Evolutionary conservation across 2,797 vertebrate genomes (phyloP).

Genomic region (Cossypha dichroa): DNA sequence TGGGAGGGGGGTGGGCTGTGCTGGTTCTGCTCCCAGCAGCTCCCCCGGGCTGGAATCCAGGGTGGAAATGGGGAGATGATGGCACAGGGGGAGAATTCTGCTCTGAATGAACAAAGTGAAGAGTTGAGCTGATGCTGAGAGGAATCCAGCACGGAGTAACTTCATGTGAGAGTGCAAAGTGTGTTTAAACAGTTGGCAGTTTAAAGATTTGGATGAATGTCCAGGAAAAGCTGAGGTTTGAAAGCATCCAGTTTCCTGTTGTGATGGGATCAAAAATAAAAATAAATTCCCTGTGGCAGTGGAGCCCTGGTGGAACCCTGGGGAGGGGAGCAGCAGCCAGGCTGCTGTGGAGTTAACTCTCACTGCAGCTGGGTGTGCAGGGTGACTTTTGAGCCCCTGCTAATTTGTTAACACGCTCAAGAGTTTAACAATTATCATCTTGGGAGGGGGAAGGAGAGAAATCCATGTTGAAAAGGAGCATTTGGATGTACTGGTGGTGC

Average conservation of each 20-base stretch:
- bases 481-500: not conserved
- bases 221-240: not conserved
- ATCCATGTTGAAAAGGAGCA: not conserved
- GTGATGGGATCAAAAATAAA: not conserved
- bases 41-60: not conserved
- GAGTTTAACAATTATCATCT: not conserved
- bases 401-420: not conserved
- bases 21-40: not conserved
- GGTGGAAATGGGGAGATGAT: too few species aligned
- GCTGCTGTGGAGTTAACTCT: too few species aligned
- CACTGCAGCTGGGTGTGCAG: not conserved
- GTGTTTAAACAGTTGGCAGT: not conserved
- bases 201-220: not conserved
- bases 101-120: not conserved
- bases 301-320: too few species aligned
- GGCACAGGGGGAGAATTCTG: not conserved
- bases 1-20: not conserved
- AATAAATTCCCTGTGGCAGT: not conserved
- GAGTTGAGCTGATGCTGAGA: not conserved
- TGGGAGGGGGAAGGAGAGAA: not conserved
- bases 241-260: not conserved
- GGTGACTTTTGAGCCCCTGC: not conserved
- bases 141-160: not conserved
- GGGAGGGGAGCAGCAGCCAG: not conserved
- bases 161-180: fast-evolving